Evolutionary conservation across 2,888 invertebrate genomes (phyloP).

Genomic region (Gymnoscelis rufifasciata): DNA sequence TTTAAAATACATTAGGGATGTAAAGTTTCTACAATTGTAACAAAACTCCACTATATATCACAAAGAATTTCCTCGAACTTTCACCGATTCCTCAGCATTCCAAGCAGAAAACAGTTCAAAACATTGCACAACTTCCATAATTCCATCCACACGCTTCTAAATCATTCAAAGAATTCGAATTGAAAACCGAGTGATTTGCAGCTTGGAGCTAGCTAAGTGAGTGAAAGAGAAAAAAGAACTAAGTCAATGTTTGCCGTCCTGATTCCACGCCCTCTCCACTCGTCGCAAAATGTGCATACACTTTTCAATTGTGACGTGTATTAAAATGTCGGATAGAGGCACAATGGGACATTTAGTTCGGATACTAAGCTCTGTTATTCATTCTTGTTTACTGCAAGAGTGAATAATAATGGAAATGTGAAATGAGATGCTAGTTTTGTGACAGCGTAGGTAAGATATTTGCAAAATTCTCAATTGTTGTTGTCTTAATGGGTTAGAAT

Average conservation of each 20-base stretch:
- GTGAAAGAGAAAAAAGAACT: slow-evolving; percentile 73
- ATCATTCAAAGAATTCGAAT: slow-evolving; percentile 57
- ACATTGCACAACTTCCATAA: slow-evolving; percentile 15
- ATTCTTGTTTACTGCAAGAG: slow-evolving; percentile 1
- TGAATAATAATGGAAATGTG: not conserved
- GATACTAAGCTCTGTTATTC: slow-evolving; percentile 14
- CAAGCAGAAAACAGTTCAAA: slow-evolving; percentile 5
- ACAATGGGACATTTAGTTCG: slow-evolving; percentile 15
- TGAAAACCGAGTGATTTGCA: slow-evolving; percentile 71
- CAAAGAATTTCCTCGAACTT: not conserved
- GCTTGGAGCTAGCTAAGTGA: slow-evolving; percentile 70
- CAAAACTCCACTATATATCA: too few species aligned
- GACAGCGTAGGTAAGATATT: too few species aligned
- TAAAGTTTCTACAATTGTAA: too few species aligned
- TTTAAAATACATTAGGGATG: too few species aligned
- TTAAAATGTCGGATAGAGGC: slow-evolving; percentile 19
- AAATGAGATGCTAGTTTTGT: not conserved
- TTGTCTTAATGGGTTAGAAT: too few species aligned
- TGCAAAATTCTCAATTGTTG: too few species aligned
- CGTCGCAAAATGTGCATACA: slow-evolving; percentile 45
- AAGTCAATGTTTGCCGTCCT: slow-evolving; percentile 77
- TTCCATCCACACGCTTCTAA: slow-evolving; percentile 34
- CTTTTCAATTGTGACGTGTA: slow-evolving; percentile 32
- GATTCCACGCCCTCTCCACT: slow-evolving; percentile 53
- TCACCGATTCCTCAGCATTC: not conserved